Conservation (phyloP, 1,140 invertebrate species). For the Drosophila leontia region DNA sequence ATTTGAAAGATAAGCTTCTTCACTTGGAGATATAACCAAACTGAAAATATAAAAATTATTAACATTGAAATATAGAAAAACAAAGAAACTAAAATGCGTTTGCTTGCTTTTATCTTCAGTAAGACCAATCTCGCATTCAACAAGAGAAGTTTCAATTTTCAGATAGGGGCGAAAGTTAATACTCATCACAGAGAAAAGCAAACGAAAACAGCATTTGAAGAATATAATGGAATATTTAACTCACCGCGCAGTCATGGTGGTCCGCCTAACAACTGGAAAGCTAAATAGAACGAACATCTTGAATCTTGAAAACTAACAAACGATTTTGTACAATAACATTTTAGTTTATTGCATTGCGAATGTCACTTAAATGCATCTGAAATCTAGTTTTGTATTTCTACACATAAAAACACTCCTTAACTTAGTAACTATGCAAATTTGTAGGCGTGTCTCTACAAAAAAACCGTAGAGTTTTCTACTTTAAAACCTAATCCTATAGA, state of each 20-base stretch:
- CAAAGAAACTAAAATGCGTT: background rate
- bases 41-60: slow-evolving; percentile 3
- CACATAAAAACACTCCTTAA: slow-evolving; percentile 50
- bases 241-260: slow-evolving; percentile 26
- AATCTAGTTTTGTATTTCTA: slow-evolving; percentile 47
- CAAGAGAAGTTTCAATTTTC: slow-evolving; percentile 63
- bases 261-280: background rate
- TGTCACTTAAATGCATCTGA: slow-evolving; percentile 75
- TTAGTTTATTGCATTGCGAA: slow-evolving; percentile 80
- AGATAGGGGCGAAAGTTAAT: slow-evolving; percentile 69
- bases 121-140: slow-evolving; percentile 68
- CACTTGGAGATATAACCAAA: background rate
- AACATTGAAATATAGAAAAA: background rate
- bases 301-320: slow-evolving; percentile 15
- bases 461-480: slow-evolving; percentile 42
- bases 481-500: slow-evolving; percentile 50
- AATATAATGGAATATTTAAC: slow-evolving; percentile 1
- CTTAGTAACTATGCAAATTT: slow-evolving; percentile 61
- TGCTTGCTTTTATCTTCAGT: slow-evolving; percentile 56
- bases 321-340: slow-evolving; percentile 65
- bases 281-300: slow-evolving; percentile 16
- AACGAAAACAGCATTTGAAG: slow-evolving; percentile 13
- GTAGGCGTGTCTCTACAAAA: slow-evolving; percentile 41
- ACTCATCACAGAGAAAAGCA: slow-evolving; percentile 57
- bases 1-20: background rate